Base-by-base conservation (phyloP, 2,113 vertebrate species). In the Falcunculus frontatus region DNA sequence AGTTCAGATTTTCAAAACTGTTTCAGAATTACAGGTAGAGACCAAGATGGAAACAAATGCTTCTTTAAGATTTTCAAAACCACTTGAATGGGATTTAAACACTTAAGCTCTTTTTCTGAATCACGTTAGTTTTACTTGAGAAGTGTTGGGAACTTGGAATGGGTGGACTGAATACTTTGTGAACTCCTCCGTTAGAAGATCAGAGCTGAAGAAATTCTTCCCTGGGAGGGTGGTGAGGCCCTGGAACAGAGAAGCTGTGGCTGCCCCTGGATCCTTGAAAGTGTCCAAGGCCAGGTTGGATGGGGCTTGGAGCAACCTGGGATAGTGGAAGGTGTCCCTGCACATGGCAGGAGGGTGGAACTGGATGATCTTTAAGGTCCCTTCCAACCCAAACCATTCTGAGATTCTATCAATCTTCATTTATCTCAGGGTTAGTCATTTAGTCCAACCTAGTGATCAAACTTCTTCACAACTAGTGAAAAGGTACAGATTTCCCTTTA, bases 221-320 rank as follows among this genome's bases (percentile, higher is more conserved):
- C 6, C 7, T 52, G 8, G 16, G 60, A 74, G 16, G 23, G 8
- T 57, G 59, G 2, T 0, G 1, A 20, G 19, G 5, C 10, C 19
- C 68, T 59, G 60, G 44, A 10, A 37, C 33, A 65, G 59, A 20
- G 44, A 1, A 81, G 35, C 65, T 80, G 65, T 41, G 56, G 47
- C 74, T 87, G 39, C 8, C 9, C 14, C 67, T 72, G 47, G 17
- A 73, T 50, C 68, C 32, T 59, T 57, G 50, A 22, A 1, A 59
- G 9, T 37, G 59, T 1, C 15, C 76, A 33, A 65, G 22, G 6
- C 15, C 33, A 37, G 37, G 18, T 0, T 65, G 76, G 41, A 79
- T 0, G 0, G 7, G 14, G 14, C 3, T 77, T 68, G 55, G 29
- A 47, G 19, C 25, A 30, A 0, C 8, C 49, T 73, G 86, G 44